Conservation (phyloP, 2,797 vertebrate species). For the Hippopotamyrus pictus region DNA sequence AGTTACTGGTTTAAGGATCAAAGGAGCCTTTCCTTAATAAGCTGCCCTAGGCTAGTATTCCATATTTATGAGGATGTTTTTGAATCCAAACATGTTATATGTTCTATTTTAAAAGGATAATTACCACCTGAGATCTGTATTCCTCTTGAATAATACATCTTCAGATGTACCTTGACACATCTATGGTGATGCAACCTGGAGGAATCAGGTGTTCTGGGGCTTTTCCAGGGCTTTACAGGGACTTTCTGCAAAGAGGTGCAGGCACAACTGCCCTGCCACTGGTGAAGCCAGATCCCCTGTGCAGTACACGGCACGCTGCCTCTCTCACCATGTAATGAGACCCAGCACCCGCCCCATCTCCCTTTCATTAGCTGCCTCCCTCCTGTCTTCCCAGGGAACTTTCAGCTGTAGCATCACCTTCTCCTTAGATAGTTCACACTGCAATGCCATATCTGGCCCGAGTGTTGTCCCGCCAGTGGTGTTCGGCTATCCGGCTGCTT, state of each 20-base stretch:
- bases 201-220: neutral
- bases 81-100: neutral
- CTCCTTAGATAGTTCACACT: neutral
- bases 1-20: neutral
- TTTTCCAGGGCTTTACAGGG: neutral
- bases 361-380: neutral
- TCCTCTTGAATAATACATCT: neutral
- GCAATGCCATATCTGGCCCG: neutral
- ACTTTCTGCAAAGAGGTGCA: neutral
- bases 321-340: neutral
- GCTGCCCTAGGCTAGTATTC: neutral
- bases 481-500: neutral
- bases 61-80: neutral
- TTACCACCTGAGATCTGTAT: neutral
- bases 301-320: neutral
- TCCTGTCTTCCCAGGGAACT: neutral
- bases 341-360: neutral
- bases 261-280: neutral
- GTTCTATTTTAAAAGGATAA: constrained; percentile 3
- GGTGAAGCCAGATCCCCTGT: neutral
- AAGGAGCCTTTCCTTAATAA: neutral
- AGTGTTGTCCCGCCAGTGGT: neutral
- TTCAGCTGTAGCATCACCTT: neutral
- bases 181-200: neutral
- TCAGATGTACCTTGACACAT: neutral